Evolutionary conservation across 2,888 invertebrate genomes (phyloP), one percentile per base, ranked within the genome.

Genomic region (Corbicula japonica): DNA sequence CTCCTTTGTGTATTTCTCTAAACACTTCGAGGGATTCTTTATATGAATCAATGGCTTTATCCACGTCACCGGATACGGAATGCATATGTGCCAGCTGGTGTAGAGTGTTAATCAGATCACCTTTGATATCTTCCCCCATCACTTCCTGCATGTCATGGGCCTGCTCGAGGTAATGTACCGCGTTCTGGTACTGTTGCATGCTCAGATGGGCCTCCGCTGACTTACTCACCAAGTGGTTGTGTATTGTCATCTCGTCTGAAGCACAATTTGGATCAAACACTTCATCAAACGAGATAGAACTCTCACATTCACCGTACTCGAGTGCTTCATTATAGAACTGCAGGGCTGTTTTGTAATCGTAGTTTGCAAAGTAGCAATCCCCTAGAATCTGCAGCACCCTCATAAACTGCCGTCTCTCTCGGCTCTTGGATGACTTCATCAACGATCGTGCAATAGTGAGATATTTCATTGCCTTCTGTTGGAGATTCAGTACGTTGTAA

Each of bases 41-140:
- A 83, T 91, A 92, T 4, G 92, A 92, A 41, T 92, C 92, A 44
- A 93, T 92, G 30, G 93, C 92, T 76, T 90, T 90, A 76, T 93
- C 91, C 0, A 92, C 88, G 80, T 93, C 92, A 26, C 92, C 92
- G 21, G 92, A 87, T 61, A 92, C 85, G 2, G 91, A 91, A 79
- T 92, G 92, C 87, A 92, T 92, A 76, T 91, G 89, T 3, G 91
- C 93, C 32, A 93, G 87, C 74, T 91, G 91, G 62, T 91, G 86
- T 12, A 92, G 84, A 0, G 92, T 90, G 60, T 87, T 90, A 44
- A 92, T 90, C 56, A 93, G 83, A 75, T 93, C 93, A n/a, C 88
- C 91, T 60, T 92, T 91, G 46, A 93, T 93, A 63, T 92, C 91
- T 56, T 90, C 90, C 23, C 92, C 91, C 83, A 93, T 86, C 10